Evolutionary conservation across 1,140 invertebrate genomes (phyloP), one percentile per base, ranked within the genome.

Genomic region (Plutomurus gul): DNA sequence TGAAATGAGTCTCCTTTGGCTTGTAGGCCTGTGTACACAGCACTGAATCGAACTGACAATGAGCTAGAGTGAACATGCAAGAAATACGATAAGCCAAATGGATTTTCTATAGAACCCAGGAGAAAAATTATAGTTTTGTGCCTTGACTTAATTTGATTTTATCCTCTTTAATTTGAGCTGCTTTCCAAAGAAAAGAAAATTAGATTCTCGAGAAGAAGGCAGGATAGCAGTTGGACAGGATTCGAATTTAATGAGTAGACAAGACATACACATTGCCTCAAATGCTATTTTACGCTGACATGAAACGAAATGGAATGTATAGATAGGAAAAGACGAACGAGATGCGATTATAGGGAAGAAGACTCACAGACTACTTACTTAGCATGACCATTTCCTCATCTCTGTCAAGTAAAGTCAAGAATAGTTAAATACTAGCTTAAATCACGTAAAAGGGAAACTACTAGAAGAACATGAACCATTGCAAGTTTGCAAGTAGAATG

Each of bases 71-170:
- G 27, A 30, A 60, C 51, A 60, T 60, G 56, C 56, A 30, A 65
- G 56, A 30, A 36, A 51, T 18, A n/a, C 47, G 47, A 51, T 51
- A 22, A 65, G 30, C 25, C 18, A 33, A 36, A 65, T 65, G 56
- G 56, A 33, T 30, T 30, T 65, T 65, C 56, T 33, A 65, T 65
- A 65, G 18, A 65, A n/a, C 27, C 8, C 6, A 33, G 18, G 18
- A 30, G 56, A 65, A 65, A 65, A 65, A 65, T 65, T 65, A 65
- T 25, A 30, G 27, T 65, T 65, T 65, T 33, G 56, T 65, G 56
- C 56, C 27, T 33, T 65, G 56, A 65, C 27, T 65, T 65, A 65
- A 65, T 65, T 65, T 65, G 56, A 65, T 65, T 65, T 65, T 65
- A 36, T 65, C 56, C 56, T 51, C 56, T 33, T 16, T 65, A 65